Conservation (phyloP, 2,888 invertebrate genomes). For the Dexiosoma caninum region DNA sequence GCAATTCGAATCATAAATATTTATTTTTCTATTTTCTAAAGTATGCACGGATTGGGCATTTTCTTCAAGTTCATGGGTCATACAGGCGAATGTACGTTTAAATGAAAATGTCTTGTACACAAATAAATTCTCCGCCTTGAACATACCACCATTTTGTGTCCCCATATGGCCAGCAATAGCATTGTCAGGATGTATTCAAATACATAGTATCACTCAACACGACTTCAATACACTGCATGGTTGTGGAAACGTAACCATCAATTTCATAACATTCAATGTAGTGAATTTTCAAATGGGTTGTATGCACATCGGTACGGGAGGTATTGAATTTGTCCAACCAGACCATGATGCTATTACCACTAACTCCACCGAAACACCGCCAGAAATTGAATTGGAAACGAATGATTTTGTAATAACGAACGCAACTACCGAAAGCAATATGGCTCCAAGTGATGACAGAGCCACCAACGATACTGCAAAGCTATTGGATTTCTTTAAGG, state of each 20-base stretch:
- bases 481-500: not conserved
- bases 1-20: not conserved
- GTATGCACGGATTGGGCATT: constrained; percentile 59
- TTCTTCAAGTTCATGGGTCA: constrained; percentile 41
- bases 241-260: constrained; percentile 58
- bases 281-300: constrained; percentile 57
- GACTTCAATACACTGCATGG: constrained; percentile 51
- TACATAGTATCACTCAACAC: constrained; percentile 56
- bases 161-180: constrained; percentile 55
- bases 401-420: constrained; percentile 34
- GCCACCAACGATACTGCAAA: not conserved
- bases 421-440: not conserved
- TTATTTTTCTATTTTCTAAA: constrained; percentile 3
- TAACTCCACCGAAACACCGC: constrained; percentile 44
- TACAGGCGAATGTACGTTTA: constrained; percentile 57
- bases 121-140: constrained; percentile 55
- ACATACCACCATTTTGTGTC: constrained; percentile 61
- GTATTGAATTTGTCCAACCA: constrained; percentile 54
- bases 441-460: not conserved
- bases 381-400: constrained; percentile 57
- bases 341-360: constrained; percentile 23
- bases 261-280: constrained; percentile 51
- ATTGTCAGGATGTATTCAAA: constrained; percentile 59
- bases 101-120: constrained; percentile 54
- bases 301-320: constrained; percentile 48